phyloP scores from a whole-genome alignment of 2,113 vertebrate species.

The Circaetus gallicus region DNA sequence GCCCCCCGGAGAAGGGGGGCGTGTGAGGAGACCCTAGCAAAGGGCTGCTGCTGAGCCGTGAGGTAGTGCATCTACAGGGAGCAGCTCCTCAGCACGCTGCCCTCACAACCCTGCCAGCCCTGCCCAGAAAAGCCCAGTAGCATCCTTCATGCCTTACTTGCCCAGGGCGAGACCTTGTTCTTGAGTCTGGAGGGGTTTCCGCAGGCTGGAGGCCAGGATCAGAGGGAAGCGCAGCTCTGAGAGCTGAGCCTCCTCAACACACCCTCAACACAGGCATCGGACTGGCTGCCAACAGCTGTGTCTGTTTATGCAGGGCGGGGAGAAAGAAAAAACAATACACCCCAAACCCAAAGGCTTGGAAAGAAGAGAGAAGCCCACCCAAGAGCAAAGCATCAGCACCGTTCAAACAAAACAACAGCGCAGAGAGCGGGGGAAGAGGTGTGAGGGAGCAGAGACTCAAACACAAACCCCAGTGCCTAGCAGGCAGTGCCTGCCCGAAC shows the following conservation, averaged over 20 bases:
- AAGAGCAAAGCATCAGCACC: slow-evolving; percentile 45
- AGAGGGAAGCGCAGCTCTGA: background rate
- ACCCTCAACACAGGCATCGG: background rate
- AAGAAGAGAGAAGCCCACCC: slow-evolving; percentile 54
- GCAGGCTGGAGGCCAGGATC: background rate
- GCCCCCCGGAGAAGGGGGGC: background rate
- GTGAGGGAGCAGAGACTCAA: background rate
- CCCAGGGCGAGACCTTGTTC: background rate
- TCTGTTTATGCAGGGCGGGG: slow-evolving; percentile 28
- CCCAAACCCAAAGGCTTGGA: slow-evolving; percentile 48
- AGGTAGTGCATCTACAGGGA: background rate
- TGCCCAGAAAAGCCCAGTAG: background rate
- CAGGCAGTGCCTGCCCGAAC: background rate
- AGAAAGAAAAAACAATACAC: slow-evolving; percentile 40
- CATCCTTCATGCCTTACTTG: background rate
- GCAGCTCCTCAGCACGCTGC: background rate
- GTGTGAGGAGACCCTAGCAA: background rate
- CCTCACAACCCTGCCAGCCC: background rate
- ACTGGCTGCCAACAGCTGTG: background rate
- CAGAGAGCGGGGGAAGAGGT: background rate
- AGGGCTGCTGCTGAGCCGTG: background rate
- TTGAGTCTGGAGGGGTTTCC: background rate
- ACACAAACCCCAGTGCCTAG: background rate
- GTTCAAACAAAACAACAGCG: slow-evolving; percentile 26
- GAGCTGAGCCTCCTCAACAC: background rate